Percentiles rank a stretch among this genome's conserved stretches.
Evolutionary conservation across 2,888 invertebrate genomes (phyloP).

Genomic region (Hololepta plana): DNA sequence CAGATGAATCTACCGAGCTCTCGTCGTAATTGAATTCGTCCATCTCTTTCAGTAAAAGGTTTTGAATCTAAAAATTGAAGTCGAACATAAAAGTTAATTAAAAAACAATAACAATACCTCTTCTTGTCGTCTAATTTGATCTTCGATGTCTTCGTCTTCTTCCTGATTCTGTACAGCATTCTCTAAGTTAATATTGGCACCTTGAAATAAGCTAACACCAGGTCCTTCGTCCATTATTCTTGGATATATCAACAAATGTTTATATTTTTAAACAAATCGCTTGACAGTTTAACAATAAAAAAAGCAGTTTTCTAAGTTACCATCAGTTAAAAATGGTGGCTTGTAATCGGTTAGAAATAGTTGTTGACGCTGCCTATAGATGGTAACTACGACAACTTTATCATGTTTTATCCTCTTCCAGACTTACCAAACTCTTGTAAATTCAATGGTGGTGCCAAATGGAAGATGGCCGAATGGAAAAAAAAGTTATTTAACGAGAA

Average conservation of each 20-base stretch:
- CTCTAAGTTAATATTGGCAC: conserved; percentile 9
- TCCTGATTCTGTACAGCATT: conserved; percentile 13
- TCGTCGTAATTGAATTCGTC: conserved; percentile 15
- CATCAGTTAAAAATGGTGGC: no score
- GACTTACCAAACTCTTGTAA: no score
- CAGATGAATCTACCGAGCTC: conserved; percentile 14
- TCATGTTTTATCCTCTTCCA: no score
- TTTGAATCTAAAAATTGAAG: conserved; percentile 11
- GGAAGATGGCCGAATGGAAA: no score
- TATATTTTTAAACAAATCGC: no score
- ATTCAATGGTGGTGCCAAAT: no score
- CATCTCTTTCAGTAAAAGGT: conserved; percentile 12
- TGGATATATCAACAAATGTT: background rate
- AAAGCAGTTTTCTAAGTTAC: no score
- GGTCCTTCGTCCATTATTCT: conserved; percentile 10
- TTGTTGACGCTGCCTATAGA: no score
- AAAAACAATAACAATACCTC: conserved; percentile 10
- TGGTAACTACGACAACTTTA: no score
- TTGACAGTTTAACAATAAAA: no score
- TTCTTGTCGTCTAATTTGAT: conserved; percentile 13
- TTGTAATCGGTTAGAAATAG: no score
- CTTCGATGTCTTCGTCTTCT: conserved; percentile 14
- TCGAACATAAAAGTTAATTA: background rate
- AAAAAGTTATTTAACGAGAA: no score
- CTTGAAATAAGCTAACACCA: conserved; percentile 12